Percentiles rank a stretch among this genome's conserved stretches.
phyloP scores from a whole-genome alignment of 2,888 invertebrate genomes.

The Cerastis rubricosa region DNA sequence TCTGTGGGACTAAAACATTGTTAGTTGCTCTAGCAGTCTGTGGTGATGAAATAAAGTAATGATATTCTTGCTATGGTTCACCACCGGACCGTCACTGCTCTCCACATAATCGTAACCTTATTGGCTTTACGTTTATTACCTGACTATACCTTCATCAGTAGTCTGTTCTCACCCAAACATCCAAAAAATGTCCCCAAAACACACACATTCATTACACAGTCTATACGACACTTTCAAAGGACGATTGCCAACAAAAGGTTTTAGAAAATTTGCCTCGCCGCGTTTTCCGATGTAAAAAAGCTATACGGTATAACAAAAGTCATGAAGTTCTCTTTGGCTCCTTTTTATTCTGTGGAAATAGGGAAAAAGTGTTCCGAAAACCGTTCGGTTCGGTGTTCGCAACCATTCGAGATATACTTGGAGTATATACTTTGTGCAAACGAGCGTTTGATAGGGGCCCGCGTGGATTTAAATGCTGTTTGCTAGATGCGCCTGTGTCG shows the following conservation, averaged over 20 bases:
- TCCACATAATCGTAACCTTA: neutral
- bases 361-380: slow-evolving; percentile 88
- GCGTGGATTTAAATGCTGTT: slow-evolving; percentile 68
- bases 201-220: slow-evolving; percentile 59
- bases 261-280: slow-evolving; percentile 71
- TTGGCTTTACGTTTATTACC: neutral
- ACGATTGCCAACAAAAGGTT: slow-evolving; percentile 67
- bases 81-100: neutral
- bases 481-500: slow-evolving; percentile 55
- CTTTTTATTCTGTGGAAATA: slow-evolving; percentile 88
- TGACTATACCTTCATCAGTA: neutral
- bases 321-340: slow-evolving; percentile 86
- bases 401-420: slow-evolving; percentile 83
- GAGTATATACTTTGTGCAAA: slow-evolving; percentile 88
- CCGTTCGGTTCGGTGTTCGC: slow-evolving; percentile 83
- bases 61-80: neutral
- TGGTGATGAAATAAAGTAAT: neutral
- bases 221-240: slow-evolving; percentile 65
- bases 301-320: slow-evolving; percentile 87
- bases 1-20: neutral
- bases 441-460: slow-evolving; percentile 87
- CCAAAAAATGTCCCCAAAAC: slow-evolving; percentile 40
- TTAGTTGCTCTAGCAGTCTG: neutral
- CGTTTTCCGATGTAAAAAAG: slow-evolving; percentile 75
- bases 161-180: neutral